Evolutionary conservation across 2,797 vertebrate genomes (phyloP).

Genomic region (Catostomus latipinnis): DNA sequence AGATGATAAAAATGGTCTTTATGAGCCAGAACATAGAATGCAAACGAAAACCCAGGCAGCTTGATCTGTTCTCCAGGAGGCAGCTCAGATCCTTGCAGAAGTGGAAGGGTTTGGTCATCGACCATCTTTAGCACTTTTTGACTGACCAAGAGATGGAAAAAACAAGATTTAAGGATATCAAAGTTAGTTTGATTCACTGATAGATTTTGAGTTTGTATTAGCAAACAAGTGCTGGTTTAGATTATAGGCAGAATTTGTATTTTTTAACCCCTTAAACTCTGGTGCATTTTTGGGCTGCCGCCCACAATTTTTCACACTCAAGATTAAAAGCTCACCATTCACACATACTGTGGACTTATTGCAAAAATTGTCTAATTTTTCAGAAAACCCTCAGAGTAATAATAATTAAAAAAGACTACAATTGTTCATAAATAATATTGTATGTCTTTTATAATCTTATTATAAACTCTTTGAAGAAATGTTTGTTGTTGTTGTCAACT

Average conservation of each 20-base stretch:
- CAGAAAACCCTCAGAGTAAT: too few relatives aligned
- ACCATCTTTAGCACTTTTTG: conserved; percentile 82
- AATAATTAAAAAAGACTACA: too few relatives aligned
- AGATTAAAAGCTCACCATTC: too few relatives aligned
- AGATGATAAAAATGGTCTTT: neutral
- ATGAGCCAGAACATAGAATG: conserved; percentile 81
- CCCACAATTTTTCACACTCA: too few relatives aligned
- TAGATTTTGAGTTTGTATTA: neutral
- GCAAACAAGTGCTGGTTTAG: neutral
- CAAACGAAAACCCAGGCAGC: conserved; percentile 87
- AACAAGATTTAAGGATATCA: neutral
- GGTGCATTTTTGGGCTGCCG: too few relatives aligned
- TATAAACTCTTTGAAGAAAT: too few relatives aligned
- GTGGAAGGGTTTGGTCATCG: conserved; percentile 84
- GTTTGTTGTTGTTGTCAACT: too few relatives aligned
- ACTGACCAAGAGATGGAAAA: conserved; percentile 76
- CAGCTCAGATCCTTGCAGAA: conserved; percentile 73
- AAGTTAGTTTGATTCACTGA: neutral
- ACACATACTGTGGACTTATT: too few relatives aligned
- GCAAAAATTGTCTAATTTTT: too few relatives aligned
- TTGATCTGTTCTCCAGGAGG: conserved; percentile 71
- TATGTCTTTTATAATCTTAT: too few relatives aligned
- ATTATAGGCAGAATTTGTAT: neutral
- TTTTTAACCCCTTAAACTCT: too few relatives aligned
- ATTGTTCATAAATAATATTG: too few relatives aligned